Percentiles rank a stretch among this genome's conserved stretches.
Conservation (phyloP, 2,797 vertebrate genomes). For the Cottoperca gobio region DNA sequence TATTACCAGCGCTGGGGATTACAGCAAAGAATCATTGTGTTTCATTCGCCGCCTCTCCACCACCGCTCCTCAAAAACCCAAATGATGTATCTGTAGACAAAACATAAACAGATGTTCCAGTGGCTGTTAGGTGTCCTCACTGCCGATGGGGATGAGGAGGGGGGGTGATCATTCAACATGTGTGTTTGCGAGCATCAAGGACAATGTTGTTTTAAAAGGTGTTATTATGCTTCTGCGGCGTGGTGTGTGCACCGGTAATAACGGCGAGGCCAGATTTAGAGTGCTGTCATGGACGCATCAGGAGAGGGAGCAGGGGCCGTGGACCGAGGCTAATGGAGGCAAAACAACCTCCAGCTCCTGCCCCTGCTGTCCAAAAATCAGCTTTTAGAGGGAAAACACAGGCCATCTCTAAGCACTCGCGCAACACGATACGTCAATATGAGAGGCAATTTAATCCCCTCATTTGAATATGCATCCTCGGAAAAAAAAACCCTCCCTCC, state of each 20-base stretch:
- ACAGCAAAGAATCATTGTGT: conserved; percentile 65
- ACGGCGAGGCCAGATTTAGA: conserved; percentile 67
- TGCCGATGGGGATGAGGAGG: conserved; percentile 34
- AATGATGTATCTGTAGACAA: conserved; percentile 77
- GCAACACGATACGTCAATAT: conserved; percentile 75
- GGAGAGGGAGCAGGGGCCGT: conserved; percentile 74
- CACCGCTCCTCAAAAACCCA: conserved; percentile 54
- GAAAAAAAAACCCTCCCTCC: conserved; percentile 56
- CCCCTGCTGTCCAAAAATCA: conserved; percentile 80
- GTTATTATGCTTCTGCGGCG: conserved; percentile 73
- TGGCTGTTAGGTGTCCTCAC: conserved; percentile 77
- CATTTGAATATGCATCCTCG: conserved; percentile 84
- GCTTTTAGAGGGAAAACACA: conserved; percentile 79
- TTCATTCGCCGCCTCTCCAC: conserved; percentile 20
- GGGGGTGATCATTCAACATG: conserved; percentile 35
- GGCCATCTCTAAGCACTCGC: conserved; percentile 64
- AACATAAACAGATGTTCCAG: conserved; percentile 81
- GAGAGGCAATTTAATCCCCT: conserved; percentile 79
- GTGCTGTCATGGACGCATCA: conserved; percentile 73
- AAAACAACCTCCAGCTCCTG: conserved; percentile 73
- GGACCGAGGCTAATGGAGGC: conserved; percentile 81
- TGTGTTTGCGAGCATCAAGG: conserved; percentile 56
- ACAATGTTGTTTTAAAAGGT: conserved; percentile 78
- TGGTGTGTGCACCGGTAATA: conserved; percentile 65
- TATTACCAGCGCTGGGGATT: conserved; percentile 62